Conservation (phyloP, 2,113 vertebrate genomes). For the Cochlearius cochlearius region DNA sequence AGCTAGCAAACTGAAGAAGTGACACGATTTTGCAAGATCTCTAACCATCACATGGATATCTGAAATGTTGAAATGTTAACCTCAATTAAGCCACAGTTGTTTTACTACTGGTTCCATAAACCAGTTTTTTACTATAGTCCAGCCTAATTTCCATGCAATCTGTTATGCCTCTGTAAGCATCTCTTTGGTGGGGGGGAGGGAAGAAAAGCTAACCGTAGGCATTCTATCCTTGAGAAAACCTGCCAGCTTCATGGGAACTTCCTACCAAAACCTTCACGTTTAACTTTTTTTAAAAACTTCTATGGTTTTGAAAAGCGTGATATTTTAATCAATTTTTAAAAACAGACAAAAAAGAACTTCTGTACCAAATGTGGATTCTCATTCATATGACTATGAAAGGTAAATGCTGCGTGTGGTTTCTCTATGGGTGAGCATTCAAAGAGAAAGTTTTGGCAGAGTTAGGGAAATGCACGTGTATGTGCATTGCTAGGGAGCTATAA, state of each 20-base stretch:
- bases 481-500: constrained; percentile 8
- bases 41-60: not conserved
- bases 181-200: not conserved
- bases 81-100: not conserved
- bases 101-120: not conserved
- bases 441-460: not conserved
- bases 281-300: not conserved
- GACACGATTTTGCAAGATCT: not conserved
- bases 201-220: rapidly evolving
- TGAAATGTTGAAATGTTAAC: not conserved
- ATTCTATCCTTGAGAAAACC: not conserved
- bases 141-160: not conserved
- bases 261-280: not conserved
- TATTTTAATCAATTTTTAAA: not conserved
- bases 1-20: not conserved
- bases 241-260: not conserved
- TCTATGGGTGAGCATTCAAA: not conserved
- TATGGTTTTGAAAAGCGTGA: not conserved
- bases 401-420: constrained; percentile 17
- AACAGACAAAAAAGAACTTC: not conserved
- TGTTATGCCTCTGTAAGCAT: not conserved
- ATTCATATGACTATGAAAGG: not conserved
- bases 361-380: not conserved
- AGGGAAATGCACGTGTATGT: not conserved
- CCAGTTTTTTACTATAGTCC: not conserved